Evolutionary conservation across 2,113 vertebrate species (phyloP).

Genomic region (Nothoprocta perdicaria): DNA sequence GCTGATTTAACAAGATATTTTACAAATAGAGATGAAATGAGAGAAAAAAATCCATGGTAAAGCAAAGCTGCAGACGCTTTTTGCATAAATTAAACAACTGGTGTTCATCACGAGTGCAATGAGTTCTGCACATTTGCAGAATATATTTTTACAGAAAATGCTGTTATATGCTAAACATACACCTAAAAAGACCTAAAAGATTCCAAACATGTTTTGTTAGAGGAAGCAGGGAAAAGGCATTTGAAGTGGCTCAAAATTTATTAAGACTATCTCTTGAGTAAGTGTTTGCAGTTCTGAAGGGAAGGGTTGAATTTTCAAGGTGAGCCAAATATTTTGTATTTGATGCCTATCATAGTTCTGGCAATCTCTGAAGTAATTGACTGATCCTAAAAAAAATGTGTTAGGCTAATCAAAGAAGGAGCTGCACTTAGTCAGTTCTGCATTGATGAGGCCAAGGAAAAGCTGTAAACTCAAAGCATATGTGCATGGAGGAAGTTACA

Average conservation of each 20-base stretch:
- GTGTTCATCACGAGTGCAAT: neutral
- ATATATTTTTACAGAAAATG: neutral
- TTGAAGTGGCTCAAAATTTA: neutral
- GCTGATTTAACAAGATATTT: conserved; percentile 38
- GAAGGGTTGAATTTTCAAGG: neutral
- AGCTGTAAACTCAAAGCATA: neutral
- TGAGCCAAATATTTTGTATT: neutral
- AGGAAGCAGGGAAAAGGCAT: neutral
- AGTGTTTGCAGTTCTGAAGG: neutral
- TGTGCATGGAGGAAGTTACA: neutral
- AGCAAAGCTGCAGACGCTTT: neutral
- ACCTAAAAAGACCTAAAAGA: neutral
- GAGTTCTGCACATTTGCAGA: neutral
- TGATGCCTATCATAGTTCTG: fast-evolving
- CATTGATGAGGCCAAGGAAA: neutral
- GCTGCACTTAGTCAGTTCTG: neutral
- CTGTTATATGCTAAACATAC: neutral
- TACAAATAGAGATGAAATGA: neutral
- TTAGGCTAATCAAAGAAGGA: neutral
- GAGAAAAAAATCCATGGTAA: neutral
- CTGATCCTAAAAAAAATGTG: neutral
- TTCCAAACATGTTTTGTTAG: neutral
- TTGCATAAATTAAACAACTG: neutral
- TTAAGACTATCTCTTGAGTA: neutral
- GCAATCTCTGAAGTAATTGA: neutral